Conservation (phyloP, 1,140 invertebrate genomes). For the Aphis gossypii region DNA sequence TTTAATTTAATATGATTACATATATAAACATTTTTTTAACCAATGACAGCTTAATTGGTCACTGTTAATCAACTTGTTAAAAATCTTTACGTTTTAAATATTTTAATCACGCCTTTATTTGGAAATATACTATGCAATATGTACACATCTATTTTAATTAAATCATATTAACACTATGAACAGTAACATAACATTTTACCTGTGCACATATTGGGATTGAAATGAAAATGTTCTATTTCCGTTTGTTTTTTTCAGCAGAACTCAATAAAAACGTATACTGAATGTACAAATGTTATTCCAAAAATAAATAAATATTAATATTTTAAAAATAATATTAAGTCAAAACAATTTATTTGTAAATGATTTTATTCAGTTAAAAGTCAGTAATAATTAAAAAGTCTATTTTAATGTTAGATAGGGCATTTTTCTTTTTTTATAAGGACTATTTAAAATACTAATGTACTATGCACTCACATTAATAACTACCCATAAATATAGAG, state of each 20-base stretch:
- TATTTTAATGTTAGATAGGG: background rate
- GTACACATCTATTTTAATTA: background rate
- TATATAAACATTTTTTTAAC: background rate
- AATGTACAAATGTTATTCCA: background rate
- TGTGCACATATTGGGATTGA: background rate
- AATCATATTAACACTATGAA: background rate
- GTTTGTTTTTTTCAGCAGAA: background rate
- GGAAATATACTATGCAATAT: background rate
- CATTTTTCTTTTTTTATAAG: background rate
- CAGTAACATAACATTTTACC: background rate
- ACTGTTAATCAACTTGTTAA: background rate
- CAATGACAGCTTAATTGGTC: background rate
- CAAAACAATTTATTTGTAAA: background rate
- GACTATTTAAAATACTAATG: background rate
- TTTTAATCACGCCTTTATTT: background rate
- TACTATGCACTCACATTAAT: background rate
- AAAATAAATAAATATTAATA: background rate
- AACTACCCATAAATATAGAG: background rate
- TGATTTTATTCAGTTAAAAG: background rate
- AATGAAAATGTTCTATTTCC: background rate
- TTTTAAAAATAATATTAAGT: background rate
- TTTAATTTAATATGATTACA: background rate
- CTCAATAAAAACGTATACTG: background rate
- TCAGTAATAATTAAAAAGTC: no score
- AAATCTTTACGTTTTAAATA: background rate